Conservation (phyloP, 2,113 vertebrate species). For the Okapia johnstoni region DNA sequence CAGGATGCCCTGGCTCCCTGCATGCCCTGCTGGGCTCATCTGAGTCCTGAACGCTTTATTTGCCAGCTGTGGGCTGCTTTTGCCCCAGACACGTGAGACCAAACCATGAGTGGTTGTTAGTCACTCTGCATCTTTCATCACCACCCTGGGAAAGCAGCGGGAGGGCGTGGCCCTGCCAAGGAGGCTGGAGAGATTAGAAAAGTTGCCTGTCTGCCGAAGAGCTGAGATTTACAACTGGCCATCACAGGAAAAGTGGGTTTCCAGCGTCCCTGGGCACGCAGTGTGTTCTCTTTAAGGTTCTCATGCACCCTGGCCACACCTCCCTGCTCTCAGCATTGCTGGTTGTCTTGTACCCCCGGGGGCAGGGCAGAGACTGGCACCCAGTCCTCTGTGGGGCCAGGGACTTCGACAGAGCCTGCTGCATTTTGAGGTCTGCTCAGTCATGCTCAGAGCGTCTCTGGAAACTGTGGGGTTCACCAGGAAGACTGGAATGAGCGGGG, state of each 20-base stretch:
- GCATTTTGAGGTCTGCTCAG: background rate
- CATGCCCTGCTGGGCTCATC: background rate
- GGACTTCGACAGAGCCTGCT: background rate
- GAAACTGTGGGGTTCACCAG: background rate
- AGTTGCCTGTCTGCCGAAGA: background rate
- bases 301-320: background rate
- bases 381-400: background rate
- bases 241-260: background rate
- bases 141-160: background rate
- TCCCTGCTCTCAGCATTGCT: background rate
- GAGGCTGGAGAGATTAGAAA: background rate
- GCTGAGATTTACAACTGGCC: background rate
- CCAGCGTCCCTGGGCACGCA: accelerated
- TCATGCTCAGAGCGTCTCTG: background rate
- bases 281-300: accelerated
- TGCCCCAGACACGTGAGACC: background rate
- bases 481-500: background rate
- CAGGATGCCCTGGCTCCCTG: background rate
- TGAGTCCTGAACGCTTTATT: background rate
- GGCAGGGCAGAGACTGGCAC: accelerated
- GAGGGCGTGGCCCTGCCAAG: background rate
- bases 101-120: background rate
- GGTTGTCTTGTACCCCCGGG: background rate
- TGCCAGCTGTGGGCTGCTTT: background rate
- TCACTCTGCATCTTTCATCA: background rate